Evolutionary conservation across 1,140 invertebrate genomes (phyloP).

Genomic region (Platorchestia sp.): DNA sequence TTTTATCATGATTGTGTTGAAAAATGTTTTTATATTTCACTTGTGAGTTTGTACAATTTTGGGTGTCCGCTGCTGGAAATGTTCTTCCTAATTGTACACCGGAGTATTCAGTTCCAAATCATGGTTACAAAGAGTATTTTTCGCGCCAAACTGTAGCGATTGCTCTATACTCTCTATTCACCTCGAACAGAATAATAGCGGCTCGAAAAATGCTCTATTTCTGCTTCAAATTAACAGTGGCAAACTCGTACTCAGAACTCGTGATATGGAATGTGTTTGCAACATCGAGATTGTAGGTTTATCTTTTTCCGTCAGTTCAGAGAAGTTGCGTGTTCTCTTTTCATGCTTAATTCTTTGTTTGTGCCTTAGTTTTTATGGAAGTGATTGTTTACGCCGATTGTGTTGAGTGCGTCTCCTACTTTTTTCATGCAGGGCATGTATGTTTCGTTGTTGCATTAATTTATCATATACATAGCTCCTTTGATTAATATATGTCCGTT

Average conservation of each 20-base stretch:
- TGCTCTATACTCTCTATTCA: not conserved
- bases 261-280: not conserved
- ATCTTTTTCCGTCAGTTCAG: not conserved
- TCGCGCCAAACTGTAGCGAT: not conserved
- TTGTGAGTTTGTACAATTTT: too few species aligned
- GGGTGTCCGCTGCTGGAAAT: too few species aligned
- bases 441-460: not conserved
- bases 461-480: not conserved
- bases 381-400: not conserved
- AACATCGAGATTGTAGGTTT: not conserved
- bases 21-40: too few species aligned
- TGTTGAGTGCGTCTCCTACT: not conserved
- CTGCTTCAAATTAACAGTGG: not conserved
- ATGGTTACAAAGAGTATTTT: not conserved
- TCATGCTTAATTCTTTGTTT: not conserved
- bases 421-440: not conserved
- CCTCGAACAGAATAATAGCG: not conserved
- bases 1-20: not conserved
- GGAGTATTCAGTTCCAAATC: not conserved
- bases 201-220: not conserved
- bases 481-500: not conserved
- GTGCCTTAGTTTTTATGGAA: not conserved
- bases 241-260: not conserved
- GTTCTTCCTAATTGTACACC: too few species aligned
- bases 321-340: not conserved